A percentile compares a stretch with the other conserved stretches of the same genome.
Conservation (phyloP, 2,113 vertebrate genomes). For the Oceanites oceanicus region DNA sequence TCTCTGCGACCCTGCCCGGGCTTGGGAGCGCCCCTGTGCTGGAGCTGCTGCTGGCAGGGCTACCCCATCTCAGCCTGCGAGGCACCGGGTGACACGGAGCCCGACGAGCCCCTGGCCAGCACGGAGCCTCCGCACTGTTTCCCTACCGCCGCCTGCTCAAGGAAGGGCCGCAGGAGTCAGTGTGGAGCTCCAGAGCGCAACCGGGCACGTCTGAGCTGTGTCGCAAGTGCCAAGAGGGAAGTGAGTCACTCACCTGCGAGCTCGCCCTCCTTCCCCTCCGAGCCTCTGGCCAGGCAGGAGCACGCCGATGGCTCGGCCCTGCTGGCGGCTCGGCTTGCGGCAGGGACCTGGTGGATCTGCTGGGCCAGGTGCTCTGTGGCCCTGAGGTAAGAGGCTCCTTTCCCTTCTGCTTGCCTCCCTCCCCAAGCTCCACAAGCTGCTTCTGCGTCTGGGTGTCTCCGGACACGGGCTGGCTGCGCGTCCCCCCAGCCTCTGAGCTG, state of each 20-base stretch:
- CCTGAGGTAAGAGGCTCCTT: slow-evolving; percentile 1
- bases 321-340: accelerated
- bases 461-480: accelerated
- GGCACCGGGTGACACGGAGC: accelerated
- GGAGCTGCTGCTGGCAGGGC: neutral
- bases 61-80: neutral
- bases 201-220: neutral
- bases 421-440: neutral
- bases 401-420: neutral
- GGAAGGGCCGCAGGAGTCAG: neutral
- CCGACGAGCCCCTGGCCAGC: neutral
- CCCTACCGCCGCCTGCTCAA: accelerated
- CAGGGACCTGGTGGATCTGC: neutral
- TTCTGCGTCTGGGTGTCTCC: neutral
- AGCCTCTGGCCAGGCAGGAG: neutral
- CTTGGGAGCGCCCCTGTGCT: neutral
- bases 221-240: slow-evolving; percentile 8
- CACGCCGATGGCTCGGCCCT: accelerated
- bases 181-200: neutral
- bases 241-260: slow-evolving; percentile 50
- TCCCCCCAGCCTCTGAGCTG: accelerated
- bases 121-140: accelerated
- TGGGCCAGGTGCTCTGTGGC: neutral
- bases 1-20: accelerated
- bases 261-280: neutral